phyloP scores from a whole-genome alignment of 2,797 vertebrate species.

The Thalassophryne amazonica region DNA sequence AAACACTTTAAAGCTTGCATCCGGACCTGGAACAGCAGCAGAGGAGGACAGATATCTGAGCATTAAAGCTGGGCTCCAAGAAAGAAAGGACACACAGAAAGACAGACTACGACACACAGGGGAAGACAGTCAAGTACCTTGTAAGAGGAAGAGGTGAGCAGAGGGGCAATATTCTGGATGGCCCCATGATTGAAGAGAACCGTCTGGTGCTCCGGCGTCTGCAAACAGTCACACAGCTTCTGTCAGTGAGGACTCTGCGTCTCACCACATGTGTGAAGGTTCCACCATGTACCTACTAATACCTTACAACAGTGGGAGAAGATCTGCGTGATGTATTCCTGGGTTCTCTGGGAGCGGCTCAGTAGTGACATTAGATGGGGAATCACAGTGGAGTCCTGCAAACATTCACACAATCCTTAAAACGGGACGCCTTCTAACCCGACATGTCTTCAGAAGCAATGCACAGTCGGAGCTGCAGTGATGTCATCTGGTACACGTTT shows the following conservation, averaged over 20 bases:
- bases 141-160: slow-evolving; percentile 90
- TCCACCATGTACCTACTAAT: slow-evolving; percentile 53
- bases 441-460: not conserved
- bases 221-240: slow-evolving; percentile 46
- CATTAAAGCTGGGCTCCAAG: not conserved
- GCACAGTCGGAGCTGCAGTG: not conserved
- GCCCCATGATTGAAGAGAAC: slow-evolving; percentile 95
- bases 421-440: not conserved
- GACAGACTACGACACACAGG: not conserved
- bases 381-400: slow-evolving; percentile 93
- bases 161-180: slow-evolving; percentile 94
- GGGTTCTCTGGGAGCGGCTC: slow-evolving; percentile 90
- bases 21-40: slow-evolving; percentile 81
- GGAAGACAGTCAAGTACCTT: slow-evolving; percentile 76
- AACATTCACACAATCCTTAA: not conserved
- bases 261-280: not conserved
- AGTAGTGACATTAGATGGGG: slow-evolving; percentile 96
- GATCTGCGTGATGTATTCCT: slow-evolving; percentile 99
- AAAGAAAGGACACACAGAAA: not conserved
- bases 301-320: slow-evolving; percentile 99
- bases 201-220: slow-evolving; percentile 97
- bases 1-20: slow-evolving; percentile 99
- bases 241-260: not conserved
- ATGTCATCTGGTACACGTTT: too few species aligned
- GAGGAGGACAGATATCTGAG: not conserved